Evolutionary conservation across 2,888 invertebrate species (phyloP).

Genomic region (Zelleria hepariella): DNA sequence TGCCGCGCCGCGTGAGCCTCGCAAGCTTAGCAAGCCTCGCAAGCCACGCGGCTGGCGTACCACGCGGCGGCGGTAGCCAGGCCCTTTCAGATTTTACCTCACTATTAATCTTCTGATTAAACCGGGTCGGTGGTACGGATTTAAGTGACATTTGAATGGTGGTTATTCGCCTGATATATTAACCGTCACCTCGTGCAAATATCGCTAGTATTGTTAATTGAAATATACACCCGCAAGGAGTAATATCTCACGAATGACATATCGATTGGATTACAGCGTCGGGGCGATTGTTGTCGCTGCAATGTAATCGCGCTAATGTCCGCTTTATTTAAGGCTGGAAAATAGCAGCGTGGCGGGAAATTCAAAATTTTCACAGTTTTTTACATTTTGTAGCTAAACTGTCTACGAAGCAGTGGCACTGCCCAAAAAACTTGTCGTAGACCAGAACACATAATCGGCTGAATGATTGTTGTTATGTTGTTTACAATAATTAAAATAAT

Average conservation of each 20-base stretch:
- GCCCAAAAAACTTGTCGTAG: too few species aligned
- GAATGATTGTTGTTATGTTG: too few species aligned
- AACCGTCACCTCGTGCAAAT: slow-evolving; percentile 10
- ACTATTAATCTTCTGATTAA: slow-evolving; percentile 44
- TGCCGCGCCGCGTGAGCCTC: slow-evolving; percentile 24
- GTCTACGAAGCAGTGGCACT: too few species aligned
- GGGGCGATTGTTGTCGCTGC: background rate
- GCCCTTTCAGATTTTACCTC: slow-evolving; percentile 44
- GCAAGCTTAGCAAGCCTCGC: background rate
- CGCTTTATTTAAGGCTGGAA: too few species aligned
- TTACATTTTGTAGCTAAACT: too few species aligned
- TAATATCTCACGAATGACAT: slow-evolving; percentile 10
- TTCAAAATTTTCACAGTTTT: too few species aligned
- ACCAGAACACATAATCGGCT: too few species aligned
- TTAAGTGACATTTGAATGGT: slow-evolving; percentile 38
- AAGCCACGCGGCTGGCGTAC: background rate
- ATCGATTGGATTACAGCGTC: background rate
- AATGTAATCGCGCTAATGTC: too few species aligned
- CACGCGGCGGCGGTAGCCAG: slow-evolving; percentile 23
- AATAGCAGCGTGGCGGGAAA: too few species aligned
- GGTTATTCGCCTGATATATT: slow-evolving; percentile 14
- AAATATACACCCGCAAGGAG: slow-evolving; percentile 12
- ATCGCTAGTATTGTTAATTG: slow-evolving; percentile 9
- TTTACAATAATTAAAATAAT: too few species aligned
- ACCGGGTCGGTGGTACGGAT: slow-evolving; percentile 37